Base-by-base conservation (phyloP, 2,888 invertebrate genomes). In the Piscicola geometra region DNA sequence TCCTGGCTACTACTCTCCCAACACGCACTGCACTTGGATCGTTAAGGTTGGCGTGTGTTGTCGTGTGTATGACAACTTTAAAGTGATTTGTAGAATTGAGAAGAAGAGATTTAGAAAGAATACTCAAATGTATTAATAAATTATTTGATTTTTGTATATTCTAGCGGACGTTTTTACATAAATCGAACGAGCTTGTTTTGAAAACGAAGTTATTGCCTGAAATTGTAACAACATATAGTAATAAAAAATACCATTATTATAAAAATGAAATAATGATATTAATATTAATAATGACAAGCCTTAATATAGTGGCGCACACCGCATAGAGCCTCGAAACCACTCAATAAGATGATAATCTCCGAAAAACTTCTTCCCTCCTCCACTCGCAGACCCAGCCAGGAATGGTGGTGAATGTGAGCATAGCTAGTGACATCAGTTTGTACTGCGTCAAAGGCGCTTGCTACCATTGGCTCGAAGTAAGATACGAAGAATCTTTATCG, bases 391-490 rank as follows among this genome's bases (percentile, higher is more conserved):
- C 77, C 2, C 73, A 75, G 3, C 41, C 47, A 9, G 76, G 76
- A 33, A 47, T 76, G 41, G 28, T 15, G 3, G 64, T 80, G 5
- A 32, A 41, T 33, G 33, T 78, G 35, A 18, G 47, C 41, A 79
- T 80, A 66, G 75, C 60, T 15, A 77, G 70, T 0, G 77, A 74
- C 15, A 79, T 80, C 68, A 78, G 76, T 21, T 25, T 79, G 12
- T 78, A 74, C 75, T 79, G 76, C 47, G 56, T n/a, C n/a, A 36
- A 69, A 28, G 36, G 28, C 12, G n/a, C 68, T 1, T 79, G 79
- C 64, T 75, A 68, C 71, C 78, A 79, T 35, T 79, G 79, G 79
- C 75, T 79, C 21, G 79, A 79, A 68, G 71, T 79, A 41, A 76
- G 68, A 56, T 74, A 78, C 56, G 71, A 56, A 25, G 32, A 67